These are phyloP conservation scores for Triops longicaudatus DNA, from an alignment of 1,140 invertebrate genomes.

Conservation along the genomic window DNA sequence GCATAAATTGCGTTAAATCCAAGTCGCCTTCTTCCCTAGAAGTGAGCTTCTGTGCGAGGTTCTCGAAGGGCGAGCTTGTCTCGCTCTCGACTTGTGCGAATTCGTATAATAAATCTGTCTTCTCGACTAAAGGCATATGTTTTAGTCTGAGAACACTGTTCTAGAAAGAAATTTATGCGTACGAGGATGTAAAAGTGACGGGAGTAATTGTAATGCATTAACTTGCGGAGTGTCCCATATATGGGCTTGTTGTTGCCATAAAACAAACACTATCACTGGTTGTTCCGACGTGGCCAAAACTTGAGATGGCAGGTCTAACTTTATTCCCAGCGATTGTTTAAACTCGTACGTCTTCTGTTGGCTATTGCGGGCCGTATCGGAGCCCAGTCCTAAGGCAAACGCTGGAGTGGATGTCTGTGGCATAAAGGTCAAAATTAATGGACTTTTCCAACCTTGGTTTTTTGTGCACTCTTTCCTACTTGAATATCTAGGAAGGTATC, in stretches of 20 bases:
- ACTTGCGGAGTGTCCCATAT: slow-evolving; percentile 21
- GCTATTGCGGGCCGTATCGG: slow-evolving; percentile 25
- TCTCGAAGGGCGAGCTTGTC: not conserved
- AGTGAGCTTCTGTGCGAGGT: not conserved
- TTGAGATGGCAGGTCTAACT: slow-evolving; percentile 19
- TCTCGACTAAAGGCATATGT: not conserved
- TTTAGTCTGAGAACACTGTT: not conserved
- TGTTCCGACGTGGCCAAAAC: slow-evolving; percentile 12
- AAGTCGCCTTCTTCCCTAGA: not conserved
- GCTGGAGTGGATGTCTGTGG: slow-evolving; percentile 17
- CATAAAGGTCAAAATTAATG: not conserved
- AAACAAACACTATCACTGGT: slow-evolving; percentile 20
- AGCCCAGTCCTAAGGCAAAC: slow-evolving; percentile 22
- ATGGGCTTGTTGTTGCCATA: slow-evolving; percentile 27
- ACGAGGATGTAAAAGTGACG: slow-evolving; percentile 19
- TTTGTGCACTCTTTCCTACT: not conserved
- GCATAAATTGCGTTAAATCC: not conserved
- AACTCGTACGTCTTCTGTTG: slow-evolving; percentile 21
- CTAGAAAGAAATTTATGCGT: not conserved
- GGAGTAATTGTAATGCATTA: slow-evolving; percentile 25
- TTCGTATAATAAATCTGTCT: not conserved
- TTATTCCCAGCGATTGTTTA: slow-evolving; percentile 22
- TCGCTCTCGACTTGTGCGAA: not conserved
- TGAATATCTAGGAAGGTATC: slow-evolving; percentile 20
- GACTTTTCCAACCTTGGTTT: not conserved